Evolutionary conservation across 2,113 vertebrate species (phyloP), one percentile per base, ranked within the genome.

Genomic region (Polypterus senegalus): DNA sequence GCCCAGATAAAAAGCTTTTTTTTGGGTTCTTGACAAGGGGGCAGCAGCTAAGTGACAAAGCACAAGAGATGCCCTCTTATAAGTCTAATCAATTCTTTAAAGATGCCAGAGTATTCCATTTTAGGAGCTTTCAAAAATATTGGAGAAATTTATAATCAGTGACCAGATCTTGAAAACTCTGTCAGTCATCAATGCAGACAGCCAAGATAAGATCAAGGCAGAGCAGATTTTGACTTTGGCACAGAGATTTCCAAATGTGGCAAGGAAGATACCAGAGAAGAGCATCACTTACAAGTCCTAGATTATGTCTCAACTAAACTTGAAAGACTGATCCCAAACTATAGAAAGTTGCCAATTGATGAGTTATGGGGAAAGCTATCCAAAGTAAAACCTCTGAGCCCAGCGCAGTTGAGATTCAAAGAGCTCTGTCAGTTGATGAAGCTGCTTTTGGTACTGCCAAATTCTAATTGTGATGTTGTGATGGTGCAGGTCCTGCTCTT

Each of bases 91-190:
- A 66, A 7, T 71, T 71, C 54, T 71, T 61, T 9, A 69, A 60
- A 71, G 66, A 69, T 64, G 59, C 47, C 49, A 68, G 64, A 64
- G 46, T 11, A 58, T 71, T 71, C 61, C 68, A 67, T 67, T 48
- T 63, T 7, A 67, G 58, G 9, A 72, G 63, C 63, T 67, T 67
- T 58, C 60, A 61, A 72, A 61, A 65, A 46, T 65, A n/a, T 52
- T 67, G 53, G 62, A 67, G 48, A 70, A 70, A 53, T 73, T 68
- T 64, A 68, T 64, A 73, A 53, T 70, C 49, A 64, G 43, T 60
- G 71, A 73, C 62, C 63, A 68, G 62, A 62, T 73, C 59, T 66
- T 70, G 59, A 68, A 60, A 47, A 70, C 70, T 62, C 61, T 66
- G 56, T 62, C 69, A 66, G 64, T 70, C 47, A 53, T 73, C 52